Percentiles rank a stretch among this genome's conserved stretches.
These are phyloP conservation scores for Heliconius hermathena DNA, from an alignment of 1,140 invertebrate species.

Conservation along the genomic window DNA sequence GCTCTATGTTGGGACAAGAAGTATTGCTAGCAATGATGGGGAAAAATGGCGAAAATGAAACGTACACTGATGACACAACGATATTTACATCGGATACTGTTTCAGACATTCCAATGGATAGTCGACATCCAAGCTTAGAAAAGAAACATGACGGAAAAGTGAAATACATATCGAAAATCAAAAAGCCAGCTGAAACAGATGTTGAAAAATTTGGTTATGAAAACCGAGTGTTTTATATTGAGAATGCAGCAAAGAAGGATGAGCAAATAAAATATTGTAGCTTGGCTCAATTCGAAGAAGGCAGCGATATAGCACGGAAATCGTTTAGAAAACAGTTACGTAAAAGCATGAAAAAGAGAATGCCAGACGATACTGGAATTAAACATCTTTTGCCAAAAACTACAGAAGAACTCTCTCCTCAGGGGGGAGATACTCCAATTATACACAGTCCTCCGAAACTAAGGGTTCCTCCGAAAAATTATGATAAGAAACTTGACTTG, in stretches of 20 bases:
- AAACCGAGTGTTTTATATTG: constrained; percentile 85
- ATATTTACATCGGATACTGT: constrained; percentile 84
- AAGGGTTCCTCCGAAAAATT: constrained; percentile 18
- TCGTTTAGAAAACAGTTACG: constrained; percentile 85
- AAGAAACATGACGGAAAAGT: constrained; percentile 74
- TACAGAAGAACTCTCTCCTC: constrained; percentile 54
- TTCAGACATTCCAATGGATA: constrained; percentile 79
- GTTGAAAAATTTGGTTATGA: constrained; percentile 86
- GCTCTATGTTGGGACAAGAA: constrained; percentile 87
- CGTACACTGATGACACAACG: constrained; percentile 86
- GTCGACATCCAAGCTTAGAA: constrained; percentile 76
- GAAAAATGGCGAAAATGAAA: constrained; percentile 85
- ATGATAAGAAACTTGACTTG: constrained; percentile 31
- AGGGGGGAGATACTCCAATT: constrained; percentile 48
- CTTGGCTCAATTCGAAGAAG: constrained; percentile 89
- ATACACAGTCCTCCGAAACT: constrained; percentile 43
- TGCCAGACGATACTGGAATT: constrained; percentile 54
- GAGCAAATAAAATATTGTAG: constrained; percentile 86
- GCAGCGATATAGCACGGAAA: constrained; percentile 89
- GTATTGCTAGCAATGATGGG: constrained; percentile 85
- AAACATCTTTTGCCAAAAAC: constrained; percentile 68
- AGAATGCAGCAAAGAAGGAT: constrained; percentile 81
- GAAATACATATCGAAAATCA: constrained; percentile 78
- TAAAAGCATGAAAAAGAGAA: constrained; percentile 73
- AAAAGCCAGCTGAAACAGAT: constrained; percentile 75